A percentile compares a stretch with the other conserved stretches of the same genome.
Evolutionary conservation across 2,888 invertebrate genomes (phyloP).

Genomic region (Andrena bicolor): DNA sequence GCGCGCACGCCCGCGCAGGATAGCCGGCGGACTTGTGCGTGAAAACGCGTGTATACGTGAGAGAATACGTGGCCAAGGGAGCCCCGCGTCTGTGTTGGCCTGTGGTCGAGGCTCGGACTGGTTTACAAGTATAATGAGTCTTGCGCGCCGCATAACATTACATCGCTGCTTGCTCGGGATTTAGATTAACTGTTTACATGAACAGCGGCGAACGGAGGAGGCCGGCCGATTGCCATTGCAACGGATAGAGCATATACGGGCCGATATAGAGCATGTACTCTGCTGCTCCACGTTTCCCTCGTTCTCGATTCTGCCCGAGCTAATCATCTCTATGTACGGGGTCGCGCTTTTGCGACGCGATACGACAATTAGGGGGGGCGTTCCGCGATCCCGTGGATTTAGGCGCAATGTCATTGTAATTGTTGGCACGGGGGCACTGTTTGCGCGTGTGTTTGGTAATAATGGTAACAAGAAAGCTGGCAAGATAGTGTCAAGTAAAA

Average conservation of each 20-base stretch:
- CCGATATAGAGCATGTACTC: constrained; percentile 49
- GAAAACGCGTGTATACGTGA: constrained; percentile 61
- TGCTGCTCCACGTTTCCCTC: constrained; percentile 32
- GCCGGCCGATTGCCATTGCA: constrained; percentile 78
- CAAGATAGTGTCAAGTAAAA: no score
- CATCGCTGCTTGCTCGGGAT: constrained; percentile 84
- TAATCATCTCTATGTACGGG: constrained; percentile 44
- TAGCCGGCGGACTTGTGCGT: constrained; percentile 49
- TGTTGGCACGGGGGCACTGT: no score
- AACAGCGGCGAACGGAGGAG: constrained; percentile 73
- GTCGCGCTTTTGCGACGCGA: constrained; percentile 7
- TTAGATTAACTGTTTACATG: constrained; percentile 85
- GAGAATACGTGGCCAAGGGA: constrained; percentile 12
- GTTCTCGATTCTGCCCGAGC: constrained; percentile 53
- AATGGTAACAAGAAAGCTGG: no score
- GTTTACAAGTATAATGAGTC: constrained; percentile 85
- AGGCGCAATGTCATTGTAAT: no score
- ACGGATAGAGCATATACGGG: constrained; percentile 57
- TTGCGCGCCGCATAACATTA: constrained; percentile 85
- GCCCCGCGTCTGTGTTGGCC: constrained; percentile 63
- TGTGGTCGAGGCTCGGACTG: constrained; percentile 82
- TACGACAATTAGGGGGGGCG: constrained; percentile 18
- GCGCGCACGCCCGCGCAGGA: constrained; percentile 53
- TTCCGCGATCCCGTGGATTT: neutral
- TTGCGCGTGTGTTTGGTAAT: no score